Evolutionary conservation across 2,888 invertebrate genomes (phyloP).

Genomic region (Chironomus riparius): DNA sequence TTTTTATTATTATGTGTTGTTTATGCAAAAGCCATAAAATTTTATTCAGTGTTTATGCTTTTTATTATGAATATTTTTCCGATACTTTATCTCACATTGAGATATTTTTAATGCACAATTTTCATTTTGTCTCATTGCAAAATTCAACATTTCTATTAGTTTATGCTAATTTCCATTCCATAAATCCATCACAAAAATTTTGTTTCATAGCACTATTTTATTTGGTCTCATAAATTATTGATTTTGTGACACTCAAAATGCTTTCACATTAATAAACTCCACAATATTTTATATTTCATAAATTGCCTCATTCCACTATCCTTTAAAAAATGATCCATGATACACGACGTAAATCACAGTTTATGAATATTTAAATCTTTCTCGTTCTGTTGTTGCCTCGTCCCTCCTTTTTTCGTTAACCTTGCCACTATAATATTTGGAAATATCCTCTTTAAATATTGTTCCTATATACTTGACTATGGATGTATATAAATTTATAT

Average conservation of each 20-base stretch:
- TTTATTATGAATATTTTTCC: background rate
- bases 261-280: conserved; percentile 4
- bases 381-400: background rate
- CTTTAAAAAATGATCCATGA: background rate
- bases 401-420: background rate
- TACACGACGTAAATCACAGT: background rate
- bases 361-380: background rate
- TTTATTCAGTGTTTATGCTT: too few relatives aligned
- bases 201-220: too few relatives aligned
- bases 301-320: background rate
- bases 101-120: background rate
- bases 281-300: background rate
- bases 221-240: conserved; percentile 18
- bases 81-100: background rate
- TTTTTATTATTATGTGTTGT: too few relatives aligned
- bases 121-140: too few relatives aligned
- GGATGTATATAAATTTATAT: too few relatives aligned
- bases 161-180: background rate
- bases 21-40: too few relatives aligned
- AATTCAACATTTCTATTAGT: background rate
- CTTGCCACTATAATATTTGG: background rate
- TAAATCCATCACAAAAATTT: conserved; percentile 13
- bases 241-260: conserved; percentile 19
- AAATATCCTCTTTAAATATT: background rate
- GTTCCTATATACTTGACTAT: background rate